Evolutionary conservation across 1,140 invertebrate genomes (phyloP).

Genomic region (Acromyrmex charruanus): DNA sequence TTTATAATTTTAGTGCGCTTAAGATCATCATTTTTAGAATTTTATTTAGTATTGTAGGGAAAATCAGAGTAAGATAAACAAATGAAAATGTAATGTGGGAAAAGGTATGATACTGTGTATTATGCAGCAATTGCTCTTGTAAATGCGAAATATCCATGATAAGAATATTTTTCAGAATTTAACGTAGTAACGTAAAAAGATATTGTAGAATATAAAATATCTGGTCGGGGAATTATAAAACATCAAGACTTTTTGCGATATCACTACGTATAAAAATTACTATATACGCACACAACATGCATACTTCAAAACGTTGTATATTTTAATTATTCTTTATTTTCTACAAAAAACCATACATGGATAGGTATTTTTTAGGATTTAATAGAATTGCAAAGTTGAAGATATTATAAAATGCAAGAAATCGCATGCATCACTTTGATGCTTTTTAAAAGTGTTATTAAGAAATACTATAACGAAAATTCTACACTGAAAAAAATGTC

Average conservation of each 20-base stretch:
- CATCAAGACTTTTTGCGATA: neutral
- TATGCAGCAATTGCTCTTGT: neutral
- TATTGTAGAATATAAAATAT: constrained; percentile 32
- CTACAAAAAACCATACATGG: neutral
- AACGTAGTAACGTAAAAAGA: neutral
- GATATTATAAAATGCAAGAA: neutral
- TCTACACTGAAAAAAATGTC: neutral
- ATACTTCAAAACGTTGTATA: neutral
- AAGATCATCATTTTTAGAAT: constrained; percentile 21
- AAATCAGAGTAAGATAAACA: constrained; percentile 14
- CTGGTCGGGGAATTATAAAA: neutral
- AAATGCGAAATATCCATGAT: constrained; percentile 23
- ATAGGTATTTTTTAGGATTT: constrained; percentile 18
- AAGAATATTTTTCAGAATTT: constrained; percentile 46
- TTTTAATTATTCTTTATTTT: constrained; percentile 45
- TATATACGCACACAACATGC: neutral
- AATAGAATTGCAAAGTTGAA: neutral
- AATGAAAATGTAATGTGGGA: neutral
- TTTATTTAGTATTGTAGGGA: neutral
- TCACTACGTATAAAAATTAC: constrained; percentile 8
- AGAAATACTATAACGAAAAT: constrained; percentile 2
- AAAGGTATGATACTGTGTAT: neutral
- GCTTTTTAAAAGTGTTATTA: neutral
- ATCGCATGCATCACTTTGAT: neutral
- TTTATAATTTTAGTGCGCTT: neutral